These are phyloP conservation scores for Parus major DNA, from an alignment of 2,113 vertebrate species.

Conservation along the genomic window DNA sequence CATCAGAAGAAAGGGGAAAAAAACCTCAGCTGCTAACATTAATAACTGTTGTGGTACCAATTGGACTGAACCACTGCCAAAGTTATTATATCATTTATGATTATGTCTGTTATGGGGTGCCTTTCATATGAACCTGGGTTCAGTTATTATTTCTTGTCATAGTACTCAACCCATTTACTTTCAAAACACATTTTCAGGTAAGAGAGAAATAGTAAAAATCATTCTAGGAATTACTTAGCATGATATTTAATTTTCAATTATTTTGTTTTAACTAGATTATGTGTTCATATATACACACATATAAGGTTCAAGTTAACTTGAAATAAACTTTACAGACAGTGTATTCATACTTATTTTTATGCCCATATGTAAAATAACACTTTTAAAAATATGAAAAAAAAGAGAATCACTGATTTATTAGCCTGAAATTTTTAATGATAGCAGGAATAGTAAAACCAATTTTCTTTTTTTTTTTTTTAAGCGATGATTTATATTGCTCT, in stretches of 20 bases:
- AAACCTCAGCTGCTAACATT: background rate
- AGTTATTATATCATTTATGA: conserved; percentile 13
- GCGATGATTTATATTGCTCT: background rate
- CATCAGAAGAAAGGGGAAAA: background rate
- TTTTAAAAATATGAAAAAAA: background rate
- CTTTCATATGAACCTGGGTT: background rate
- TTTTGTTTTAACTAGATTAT: background rate
- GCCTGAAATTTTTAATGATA: background rate
- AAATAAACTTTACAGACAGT: background rate
- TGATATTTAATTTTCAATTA: background rate
- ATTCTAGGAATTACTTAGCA: background rate
- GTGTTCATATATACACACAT: rapidly evolving
- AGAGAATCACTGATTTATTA: background rate
- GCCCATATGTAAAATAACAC: background rate
- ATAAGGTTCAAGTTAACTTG: background rate
- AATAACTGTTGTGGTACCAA: background rate
- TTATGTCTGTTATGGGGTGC: background rate
- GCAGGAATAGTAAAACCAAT: background rate
- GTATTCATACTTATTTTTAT: background rate
- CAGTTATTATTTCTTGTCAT: background rate
- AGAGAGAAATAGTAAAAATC: background rate
- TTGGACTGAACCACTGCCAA: background rate
- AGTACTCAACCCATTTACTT: background rate
- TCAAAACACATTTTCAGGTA: background rate
- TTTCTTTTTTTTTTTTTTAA: background rate